Evolutionary conservation across 2,797 vertebrate species (phyloP), one percentile per base, ranked within the genome.

Genomic region (Sebastes paucispinis): DNA sequence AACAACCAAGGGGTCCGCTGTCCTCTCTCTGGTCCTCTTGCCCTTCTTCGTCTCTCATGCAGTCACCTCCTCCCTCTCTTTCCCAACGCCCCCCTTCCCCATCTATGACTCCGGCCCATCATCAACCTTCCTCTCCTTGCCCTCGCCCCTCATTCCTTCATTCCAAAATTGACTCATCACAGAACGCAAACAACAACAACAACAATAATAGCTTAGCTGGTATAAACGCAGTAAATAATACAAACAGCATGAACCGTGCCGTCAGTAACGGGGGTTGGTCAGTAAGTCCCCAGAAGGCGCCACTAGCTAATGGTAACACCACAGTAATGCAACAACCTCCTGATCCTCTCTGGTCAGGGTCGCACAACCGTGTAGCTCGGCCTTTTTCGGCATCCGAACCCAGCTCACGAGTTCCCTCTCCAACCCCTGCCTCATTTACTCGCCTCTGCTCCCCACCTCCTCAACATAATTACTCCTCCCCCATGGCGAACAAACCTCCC

Each of bases 381-480:
- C 95, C 95, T 1, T 96, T 96, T 62, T 94, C 95, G 0, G 90
- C 93, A 2, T 97, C 97, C 0, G 96, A 96, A 73, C 96, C 96
- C n/a, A 95, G 89, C 84, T 97, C 96, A 1, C 90, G 96, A 25
- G 95, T 95, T 2, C 85, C 88, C 1, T 92, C 91, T 18, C 82
- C 91, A 11, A 92, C 85, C 6, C 92, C 93, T 1, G 81, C 88
- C 4, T 82, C 90, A 0, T 86, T 92, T 7, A 25, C 59, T 11
- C 86, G 77, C 32, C 82, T 94, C 34, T 93, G 85, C 75, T 95
- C 95, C 1, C 93, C 93, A 4, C 92, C 94, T 24, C 94, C 89
- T 10, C 94, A 81, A 7, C 91, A 83, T 34, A 83, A 91, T 18
- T 89, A 82, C 74, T 79, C 88, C 36, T 89, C 90, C 47, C 85